A percentile compares a stretch with the other conserved stretches of the same genome.
phyloP scores from a whole-genome alignment of 2,113 vertebrate species.

The Actinemys pallida region DNA sequence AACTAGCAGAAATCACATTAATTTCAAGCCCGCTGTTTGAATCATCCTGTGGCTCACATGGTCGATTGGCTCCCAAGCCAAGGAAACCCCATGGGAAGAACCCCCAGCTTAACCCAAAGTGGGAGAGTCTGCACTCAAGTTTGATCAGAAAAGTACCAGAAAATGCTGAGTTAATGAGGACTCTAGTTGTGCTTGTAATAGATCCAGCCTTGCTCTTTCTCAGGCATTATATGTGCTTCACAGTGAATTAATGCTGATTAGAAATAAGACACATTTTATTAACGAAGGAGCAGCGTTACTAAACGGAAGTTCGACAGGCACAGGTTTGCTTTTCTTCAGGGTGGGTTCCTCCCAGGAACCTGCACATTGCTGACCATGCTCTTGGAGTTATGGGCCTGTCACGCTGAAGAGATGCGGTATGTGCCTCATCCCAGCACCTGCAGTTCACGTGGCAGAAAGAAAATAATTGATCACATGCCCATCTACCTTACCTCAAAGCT shows the following conservation, averaged over 20 bases:
- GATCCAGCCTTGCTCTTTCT: not conserved
- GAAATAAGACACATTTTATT: not conserved
- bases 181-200: not conserved
- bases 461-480: not conserved
- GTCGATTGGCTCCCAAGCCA: too few species aligned
- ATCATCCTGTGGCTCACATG: too few species aligned
- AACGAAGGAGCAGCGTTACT: not conserved
- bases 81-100: too few species aligned
- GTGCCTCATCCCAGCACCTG: not conserved
- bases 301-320: not conserved
- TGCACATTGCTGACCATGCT: fast-evolving
- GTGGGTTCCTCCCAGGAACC: fast-evolving
- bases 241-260: not conserved
- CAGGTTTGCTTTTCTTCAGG: not conserved
- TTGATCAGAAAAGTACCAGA: not conserved
- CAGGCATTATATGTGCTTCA: not conserved
- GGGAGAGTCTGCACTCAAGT: too few species aligned
- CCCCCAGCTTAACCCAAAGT: too few species aligned
- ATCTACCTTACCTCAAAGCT: not conserved
- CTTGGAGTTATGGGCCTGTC: too few species aligned
- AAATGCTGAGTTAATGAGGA: too few species aligned
- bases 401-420: fast-evolving
- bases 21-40: too few species aligned
- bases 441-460: fast-evolving
- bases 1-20: too few species aligned